A percentile compares a stretch with the other conserved stretches of the same genome.
Evolutionary conservation across 1,140 invertebrate genomes (phyloP).

Genomic region (Philopotamus ludificatus): DNA sequence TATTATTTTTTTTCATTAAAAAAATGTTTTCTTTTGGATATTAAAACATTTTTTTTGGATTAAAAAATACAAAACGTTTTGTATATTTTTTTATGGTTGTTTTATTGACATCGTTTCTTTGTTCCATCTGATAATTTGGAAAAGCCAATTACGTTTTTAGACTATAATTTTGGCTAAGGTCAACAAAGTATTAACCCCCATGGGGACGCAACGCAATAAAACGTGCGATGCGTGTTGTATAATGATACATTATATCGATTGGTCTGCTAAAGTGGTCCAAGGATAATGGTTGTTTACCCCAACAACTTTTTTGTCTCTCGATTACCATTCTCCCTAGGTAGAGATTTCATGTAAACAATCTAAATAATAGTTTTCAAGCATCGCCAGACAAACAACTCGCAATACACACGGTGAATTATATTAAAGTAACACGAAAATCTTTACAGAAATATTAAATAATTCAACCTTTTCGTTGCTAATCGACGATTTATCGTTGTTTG

Average conservation of each 20-base stretch:
- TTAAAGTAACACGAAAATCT: neutral
- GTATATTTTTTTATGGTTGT: neutral
- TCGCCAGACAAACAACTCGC: too few species aligned
- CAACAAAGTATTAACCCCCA: neutral
- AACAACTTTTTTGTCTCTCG: neutral
- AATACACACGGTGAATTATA: neutral
- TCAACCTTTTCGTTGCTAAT: neutral
- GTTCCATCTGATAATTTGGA: too few species aligned
- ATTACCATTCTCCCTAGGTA: too few species aligned
- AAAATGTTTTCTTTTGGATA: too few species aligned
- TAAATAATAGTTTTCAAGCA: too few species aligned
- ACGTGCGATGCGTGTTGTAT: neutral
- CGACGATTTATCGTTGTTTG: neutral
- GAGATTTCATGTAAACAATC: too few species aligned
- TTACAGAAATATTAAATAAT: neutral
- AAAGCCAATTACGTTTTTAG: too few species aligned
- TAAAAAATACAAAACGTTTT: too few species aligned
- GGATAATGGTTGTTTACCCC: neutral
- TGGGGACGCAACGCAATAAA: neutral
- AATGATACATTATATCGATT: neutral
- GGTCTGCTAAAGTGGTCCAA: neutral
- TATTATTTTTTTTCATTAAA: too few species aligned
- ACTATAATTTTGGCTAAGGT: too few species aligned
- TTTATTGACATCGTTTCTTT: neutral
- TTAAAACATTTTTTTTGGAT: too few species aligned